Evolutionary conservation across 2,113 vertebrate species (phyloP).

Genomic region (Tetraodon nigroviridis): DNA sequence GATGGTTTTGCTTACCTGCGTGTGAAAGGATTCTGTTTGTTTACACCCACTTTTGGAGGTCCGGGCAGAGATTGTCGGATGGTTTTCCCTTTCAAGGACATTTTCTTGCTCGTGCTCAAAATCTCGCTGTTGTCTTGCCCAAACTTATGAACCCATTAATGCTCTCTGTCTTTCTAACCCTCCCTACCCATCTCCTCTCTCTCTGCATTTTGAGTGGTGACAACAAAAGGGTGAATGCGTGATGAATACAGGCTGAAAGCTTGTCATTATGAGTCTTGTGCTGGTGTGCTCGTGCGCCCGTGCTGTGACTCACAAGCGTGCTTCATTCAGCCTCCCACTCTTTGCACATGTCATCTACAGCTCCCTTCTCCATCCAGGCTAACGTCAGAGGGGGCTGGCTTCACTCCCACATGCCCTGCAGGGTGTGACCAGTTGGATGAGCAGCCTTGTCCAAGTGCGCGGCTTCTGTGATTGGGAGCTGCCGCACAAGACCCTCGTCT

Average conservation of each 20-base stretch:
- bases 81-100: no score
- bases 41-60: no score
- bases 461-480: conserved; percentile 52
- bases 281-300: conserved; percentile 44
- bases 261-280: conserved; percentile 52
- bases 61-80: no score
- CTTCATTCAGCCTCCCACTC: conserved; percentile 67
- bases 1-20: no score
- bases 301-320: conserved; percentile 54
- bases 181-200: conserved; percentile 10
- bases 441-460: conserved; percentile 29
- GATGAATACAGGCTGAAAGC: conserved; percentile 61
- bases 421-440: conserved; percentile 41
- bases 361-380: conserved; percentile 47
- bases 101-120: no score
- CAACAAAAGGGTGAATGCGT: conserved; percentile 40
- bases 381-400: conserved; percentile 55
- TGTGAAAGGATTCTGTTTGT: no score
- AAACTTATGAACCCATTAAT: background rate
- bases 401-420: conserved; percentile 49
- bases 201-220: conserved; percentile 23
- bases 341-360: conserved; percentile 68
- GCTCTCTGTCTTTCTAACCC: conserved; percentile 17
- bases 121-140: background rate
- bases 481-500: conserved; percentile 28